These are phyloP conservation scores for Colius striatus DNA, from an alignment of 2,113 vertebrate species.

Conservation along the genomic window DNA sequence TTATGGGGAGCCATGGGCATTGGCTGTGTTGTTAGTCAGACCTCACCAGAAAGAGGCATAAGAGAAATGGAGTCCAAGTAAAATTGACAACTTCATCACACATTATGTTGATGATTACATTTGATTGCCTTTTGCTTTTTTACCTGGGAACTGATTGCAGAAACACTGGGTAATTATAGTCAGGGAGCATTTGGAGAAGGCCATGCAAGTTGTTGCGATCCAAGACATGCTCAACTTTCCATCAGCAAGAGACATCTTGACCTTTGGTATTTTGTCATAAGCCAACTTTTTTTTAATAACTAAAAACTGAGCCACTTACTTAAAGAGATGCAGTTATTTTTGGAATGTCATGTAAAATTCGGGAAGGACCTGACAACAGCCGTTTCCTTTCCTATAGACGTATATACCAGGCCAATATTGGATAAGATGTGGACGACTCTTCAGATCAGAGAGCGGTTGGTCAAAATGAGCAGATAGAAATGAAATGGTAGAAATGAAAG, in stretches of 20 bases:
- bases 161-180: slow-evolving; percentile 23
- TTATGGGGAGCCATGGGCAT: background rate
- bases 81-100: slow-evolving; percentile 56
- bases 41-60: background rate
- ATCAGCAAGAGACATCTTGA: slow-evolving; percentile 3
- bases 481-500: background rate
- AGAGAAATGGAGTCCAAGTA: background rate
- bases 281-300: background rate
- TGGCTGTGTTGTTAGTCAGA: rapidly evolving
- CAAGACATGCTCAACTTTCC: background rate
- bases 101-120: background rate
- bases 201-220: background rate
- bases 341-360: background rate
- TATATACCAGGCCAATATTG: too few relatives aligned
- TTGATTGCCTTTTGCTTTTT: slow-evolving; percentile 44
- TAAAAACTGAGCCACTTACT: background rate
- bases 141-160: background rate
- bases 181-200: slow-evolving; percentile 8
- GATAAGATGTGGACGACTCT: background rate
- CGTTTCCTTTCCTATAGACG: background rate
- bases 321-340: background rate
- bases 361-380: background rate
- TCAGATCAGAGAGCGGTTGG: rapidly evolving
- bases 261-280: slow-evolving; percentile 10
- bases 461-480: background rate